These are phyloP conservation scores for Cheilosia impressa DNA, from an alignment of 2,888 invertebrate genomes.

Conservation along the genomic window DNA sequence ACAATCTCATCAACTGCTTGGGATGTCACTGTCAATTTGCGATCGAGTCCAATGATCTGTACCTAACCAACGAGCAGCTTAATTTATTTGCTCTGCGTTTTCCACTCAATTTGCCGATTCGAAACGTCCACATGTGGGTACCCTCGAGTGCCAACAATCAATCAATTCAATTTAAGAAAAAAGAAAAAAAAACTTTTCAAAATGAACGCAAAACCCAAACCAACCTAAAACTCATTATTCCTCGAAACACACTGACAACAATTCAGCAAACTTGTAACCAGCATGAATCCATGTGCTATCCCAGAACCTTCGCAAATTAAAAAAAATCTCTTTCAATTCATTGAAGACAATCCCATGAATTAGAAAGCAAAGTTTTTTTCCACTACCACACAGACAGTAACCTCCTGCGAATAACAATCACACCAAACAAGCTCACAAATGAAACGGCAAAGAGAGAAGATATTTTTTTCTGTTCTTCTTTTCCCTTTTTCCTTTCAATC, in stretches of 20 bases:
- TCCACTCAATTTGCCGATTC: slow-evolving; percentile 12
- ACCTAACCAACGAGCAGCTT: no score
- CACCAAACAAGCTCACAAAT: slow-evolving; percentile 47
- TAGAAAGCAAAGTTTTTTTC: slow-evolving; percentile 20
- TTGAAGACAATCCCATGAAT: slow-evolving; percentile 40
- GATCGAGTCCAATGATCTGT: no score
- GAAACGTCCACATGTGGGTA: slow-evolving; percentile 25
- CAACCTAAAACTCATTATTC: slow-evolving; percentile 31
- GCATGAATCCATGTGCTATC: slow-evolving; percentile 21
- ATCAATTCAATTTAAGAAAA: slow-evolving; percentile 38
- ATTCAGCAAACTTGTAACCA: slow-evolving; percentile 4
- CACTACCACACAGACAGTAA: not conserved
- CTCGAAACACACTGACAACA: slow-evolving; percentile 2
- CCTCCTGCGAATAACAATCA: slow-evolving; percentile 35
- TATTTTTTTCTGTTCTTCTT: not conserved
- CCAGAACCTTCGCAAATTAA: slow-evolving; percentile 34
- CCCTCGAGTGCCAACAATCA: slow-evolving; percentile 8
- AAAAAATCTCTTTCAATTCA: slow-evolving; percentile 40
- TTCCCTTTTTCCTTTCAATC: not conserved
- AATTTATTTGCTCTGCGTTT: slow-evolving; percentile 24
- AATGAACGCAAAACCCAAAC: slow-evolving; percentile 6
- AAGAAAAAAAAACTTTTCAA: slow-evolving; percentile 26
- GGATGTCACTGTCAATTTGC: no score
- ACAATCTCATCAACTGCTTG: no score
- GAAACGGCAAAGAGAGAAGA: slow-evolving; percentile 18